A percentile compares a stretch with the other conserved stretches of the same genome.
Evolutionary conservation across 92 coral and sea anemone species (phyloP).

Genomic region (Umimayanthus kanabou): DNA sequence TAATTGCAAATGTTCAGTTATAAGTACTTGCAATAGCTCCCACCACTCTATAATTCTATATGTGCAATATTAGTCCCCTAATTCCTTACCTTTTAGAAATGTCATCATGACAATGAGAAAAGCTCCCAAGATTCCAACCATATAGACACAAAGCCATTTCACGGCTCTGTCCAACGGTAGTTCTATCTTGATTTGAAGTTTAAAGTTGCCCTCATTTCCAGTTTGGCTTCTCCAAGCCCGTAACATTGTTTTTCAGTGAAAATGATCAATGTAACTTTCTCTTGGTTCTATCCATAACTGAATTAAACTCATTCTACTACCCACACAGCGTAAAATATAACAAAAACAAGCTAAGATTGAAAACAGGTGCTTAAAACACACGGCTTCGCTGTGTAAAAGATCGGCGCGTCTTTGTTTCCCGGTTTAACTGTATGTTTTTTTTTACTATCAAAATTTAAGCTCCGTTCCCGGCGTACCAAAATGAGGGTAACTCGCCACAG

Average conservation of each 20-base stretch:
- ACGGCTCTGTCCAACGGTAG: conserved; percentile 70
- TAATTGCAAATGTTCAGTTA: not conserved
- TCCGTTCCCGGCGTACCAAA: not conserved
- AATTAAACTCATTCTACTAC: not conserved
- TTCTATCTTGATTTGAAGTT: conserved; percentile 58
- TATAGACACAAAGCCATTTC: conserved; percentile 67
- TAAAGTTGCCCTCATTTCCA: not conserved
- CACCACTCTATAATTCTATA: not conserved
- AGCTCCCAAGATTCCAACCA: conserved; percentile 59
- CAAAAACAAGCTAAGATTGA: conserved; percentile 5
- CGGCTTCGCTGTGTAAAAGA: not conserved
- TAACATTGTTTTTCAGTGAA: conserved; percentile 13
- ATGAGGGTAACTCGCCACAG: not conserved
- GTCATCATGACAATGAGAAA: conserved; percentile 63
- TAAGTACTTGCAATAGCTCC: not conserved
- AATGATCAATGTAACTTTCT: conserved; percentile 5
- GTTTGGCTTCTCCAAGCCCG: not conserved
- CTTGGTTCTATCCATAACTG: conserved; percentile 12
- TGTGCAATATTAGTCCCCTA: not conserved
- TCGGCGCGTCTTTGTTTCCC: not conserved
- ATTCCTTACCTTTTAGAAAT: conserved; percentile 66
- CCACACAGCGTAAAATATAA: conserved; percentile 24
- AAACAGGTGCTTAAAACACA: not conserved
- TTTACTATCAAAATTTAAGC: not conserved
- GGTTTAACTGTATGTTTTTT: not conserved